Evolutionary conservation across 64 coral and sea anemone species (phyloP).

Genomic region (Montipora foliosa): DNA sequence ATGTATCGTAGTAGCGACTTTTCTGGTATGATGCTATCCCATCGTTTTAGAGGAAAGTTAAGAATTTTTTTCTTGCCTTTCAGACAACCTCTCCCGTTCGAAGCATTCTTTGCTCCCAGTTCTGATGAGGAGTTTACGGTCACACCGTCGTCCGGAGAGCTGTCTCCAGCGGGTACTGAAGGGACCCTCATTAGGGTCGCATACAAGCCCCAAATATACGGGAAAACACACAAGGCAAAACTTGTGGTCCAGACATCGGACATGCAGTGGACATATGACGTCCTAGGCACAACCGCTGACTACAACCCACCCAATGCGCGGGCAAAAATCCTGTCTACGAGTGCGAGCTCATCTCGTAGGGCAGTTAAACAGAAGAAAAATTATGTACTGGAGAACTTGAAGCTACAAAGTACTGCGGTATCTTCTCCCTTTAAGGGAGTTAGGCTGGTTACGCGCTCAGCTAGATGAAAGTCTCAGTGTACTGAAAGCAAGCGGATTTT

Average conservation of each 20-base stretch:
- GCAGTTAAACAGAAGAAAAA: slow-evolving; percentile 99
- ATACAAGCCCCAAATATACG: slow-evolving; percentile 90
- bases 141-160: slow-evolving; percentile 65
- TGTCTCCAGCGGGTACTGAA: slow-evolving; percentile 75
- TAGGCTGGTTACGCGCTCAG: slow-evolving; percentile 65
- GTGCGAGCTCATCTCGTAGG: slow-evolving; percentile 63
- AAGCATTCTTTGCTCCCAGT: slow-evolving; percentile 84
- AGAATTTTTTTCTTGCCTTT: neutral
- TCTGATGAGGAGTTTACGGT: slow-evolving; percentile 92
- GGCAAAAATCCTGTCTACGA: slow-evolving; percentile 71
- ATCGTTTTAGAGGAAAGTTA: no score
- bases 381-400: slow-evolving; percentile 92
- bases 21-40: no score
- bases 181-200: slow-evolving; percentile 93
- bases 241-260: slow-evolving; percentile 97
- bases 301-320: slow-evolving; percentile 84
- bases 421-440: slow-evolving; percentile 93
- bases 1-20: no score
- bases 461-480: slow-evolving; percentile 17
- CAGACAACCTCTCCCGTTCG: slow-evolving; percentile 84
- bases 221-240: slow-evolving; percentile 93
- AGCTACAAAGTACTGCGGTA: slow-evolving; percentile 87
- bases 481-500: neutral
- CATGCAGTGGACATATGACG: slow-evolving; percentile 98
- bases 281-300: slow-evolving; percentile 87